phyloP scores from a whole-genome alignment of 1,140 invertebrate genomes.

The Brachionus plicatilis region DNA sequence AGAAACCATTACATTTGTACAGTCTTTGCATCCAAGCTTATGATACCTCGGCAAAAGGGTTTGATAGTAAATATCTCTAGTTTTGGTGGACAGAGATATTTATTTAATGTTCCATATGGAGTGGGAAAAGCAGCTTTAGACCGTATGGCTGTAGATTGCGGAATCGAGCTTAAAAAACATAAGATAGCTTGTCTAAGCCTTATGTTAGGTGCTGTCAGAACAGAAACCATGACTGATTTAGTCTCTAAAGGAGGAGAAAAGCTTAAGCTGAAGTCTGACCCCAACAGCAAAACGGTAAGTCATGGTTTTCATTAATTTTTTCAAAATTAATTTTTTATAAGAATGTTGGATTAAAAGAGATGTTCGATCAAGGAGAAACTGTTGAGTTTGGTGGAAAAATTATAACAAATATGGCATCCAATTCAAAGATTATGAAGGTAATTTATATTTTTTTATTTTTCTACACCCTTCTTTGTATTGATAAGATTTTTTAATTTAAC shows the following conservation, averaged over 20 bases:
- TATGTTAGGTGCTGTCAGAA: conserved; percentile 40
- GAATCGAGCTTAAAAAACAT: conserved; percentile 52
- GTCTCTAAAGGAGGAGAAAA: conserved; percentile 8
- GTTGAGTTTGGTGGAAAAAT: conserved; percentile 13
- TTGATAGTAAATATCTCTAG: conserved; percentile 58
- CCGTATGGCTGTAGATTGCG: conserved; percentile 55
- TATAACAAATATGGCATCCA: conserved; percentile 4
- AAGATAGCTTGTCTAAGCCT: conserved; percentile 48
- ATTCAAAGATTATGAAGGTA: neutral
- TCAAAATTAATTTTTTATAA: neutral
- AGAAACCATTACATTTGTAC: conserved; percentile 57
- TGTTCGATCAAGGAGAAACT: conserved; percentile 3
- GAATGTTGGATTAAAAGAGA: neutral
- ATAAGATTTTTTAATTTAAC: no score
- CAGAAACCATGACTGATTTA: conserved; percentile 29
- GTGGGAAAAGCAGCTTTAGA: conserved; percentile 44
- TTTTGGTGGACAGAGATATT: conserved; percentile 54
- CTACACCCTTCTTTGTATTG: neutral
- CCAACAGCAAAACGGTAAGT: conserved; percentile 1
- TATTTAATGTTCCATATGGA: conserved; percentile 46
- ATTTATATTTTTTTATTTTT: neutral
- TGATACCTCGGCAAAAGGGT: conserved; percentile 53
- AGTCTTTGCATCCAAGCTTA: conserved; percentile 54
- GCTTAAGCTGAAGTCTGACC: conserved; percentile 2
- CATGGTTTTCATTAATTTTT: neutral